Conservation (phyloP, 2,797 vertebrate species). For the Periparus ater region DNA sequence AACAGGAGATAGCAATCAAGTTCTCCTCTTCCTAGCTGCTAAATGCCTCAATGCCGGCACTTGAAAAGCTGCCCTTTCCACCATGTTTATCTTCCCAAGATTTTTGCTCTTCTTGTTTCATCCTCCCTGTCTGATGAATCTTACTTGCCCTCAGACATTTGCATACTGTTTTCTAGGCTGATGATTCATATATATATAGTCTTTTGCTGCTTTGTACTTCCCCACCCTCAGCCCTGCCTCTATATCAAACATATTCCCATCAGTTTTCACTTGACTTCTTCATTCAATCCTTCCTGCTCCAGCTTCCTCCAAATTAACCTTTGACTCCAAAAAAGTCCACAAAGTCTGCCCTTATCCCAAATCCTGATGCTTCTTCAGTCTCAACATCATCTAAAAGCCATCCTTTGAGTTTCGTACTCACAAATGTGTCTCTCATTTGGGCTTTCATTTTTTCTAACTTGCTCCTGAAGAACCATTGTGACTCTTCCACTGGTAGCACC, state of each 20-base stretch:
- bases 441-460: neutral
- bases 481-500: neutral
- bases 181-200: neutral
- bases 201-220: neutral
- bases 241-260: neutral
- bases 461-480: neutral
- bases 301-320: neutral
- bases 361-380: neutral
- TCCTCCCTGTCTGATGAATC: neutral
- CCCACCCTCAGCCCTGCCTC: neutral
- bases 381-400: neutral
- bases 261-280: neutral
- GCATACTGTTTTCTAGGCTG: neutral
- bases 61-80: slow-evolving; percentile 11
- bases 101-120: neutral
- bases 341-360: neutral
- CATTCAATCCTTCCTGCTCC: neutral
- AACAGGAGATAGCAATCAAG: slow-evolving; percentile 48
- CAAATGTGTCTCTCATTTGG: neutral
- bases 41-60: neutral
- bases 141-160: neutral
- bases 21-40: neutral
- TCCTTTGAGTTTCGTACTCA: neutral
- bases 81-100: neutral
- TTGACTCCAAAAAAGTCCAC: neutral